Evolutionary conservation across 2,888 invertebrate species (phyloP), one percentile per base, ranked within the genome.

Genomic region (Polietes domitor): DNA sequence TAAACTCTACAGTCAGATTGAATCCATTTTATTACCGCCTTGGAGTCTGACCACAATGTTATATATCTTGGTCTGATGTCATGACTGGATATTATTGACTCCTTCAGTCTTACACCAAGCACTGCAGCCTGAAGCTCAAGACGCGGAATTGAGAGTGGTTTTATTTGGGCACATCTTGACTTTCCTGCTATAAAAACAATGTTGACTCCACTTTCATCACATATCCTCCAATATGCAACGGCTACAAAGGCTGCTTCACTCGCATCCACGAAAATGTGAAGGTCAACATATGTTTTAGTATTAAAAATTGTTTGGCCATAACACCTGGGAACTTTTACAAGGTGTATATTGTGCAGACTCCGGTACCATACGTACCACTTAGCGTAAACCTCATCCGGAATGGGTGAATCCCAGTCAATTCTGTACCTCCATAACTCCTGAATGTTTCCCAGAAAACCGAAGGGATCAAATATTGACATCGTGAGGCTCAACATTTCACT

Each of bases 1-100:
- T 82, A 7, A 70, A 65, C 12, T n/a, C n/a, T n/a, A n/a, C n/a
- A n/a, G n/a, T n/a, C n/a, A n/a, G n/a, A n/a, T n/a, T n/a, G n/a
- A n/a, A 85, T 55, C 79, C 85, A 85, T 37, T 79, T 76, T 10
- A 83, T 53, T 5, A 83, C 82, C 0, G 85, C 84, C 50, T 84
- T 84, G 12, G 63, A 63, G 19, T 63, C 63, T 10, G 32, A 32
- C 63, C 63, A 65, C 5, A 32, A 63, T 4, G 58, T 26, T 58
- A 58, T 58, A 15, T 26, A n/a, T n/a, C n/a, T n/a, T n/a, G n/a
- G n/a, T n/a, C n/a, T n/a, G n/a, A n/a, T n/a, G n/a, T n/a, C n/a
- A n/a, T n/a, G n/a, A n/a, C n/a, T n/a, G n/a, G 37, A 37, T 7
- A 37, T 37, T 3, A 37, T 37, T 37, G 37, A 7, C 17, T 50